Base-by-base conservation (phyloP, 2,113 vertebrate genomes). In the Tympanuchus pallidicinctus region DNA sequence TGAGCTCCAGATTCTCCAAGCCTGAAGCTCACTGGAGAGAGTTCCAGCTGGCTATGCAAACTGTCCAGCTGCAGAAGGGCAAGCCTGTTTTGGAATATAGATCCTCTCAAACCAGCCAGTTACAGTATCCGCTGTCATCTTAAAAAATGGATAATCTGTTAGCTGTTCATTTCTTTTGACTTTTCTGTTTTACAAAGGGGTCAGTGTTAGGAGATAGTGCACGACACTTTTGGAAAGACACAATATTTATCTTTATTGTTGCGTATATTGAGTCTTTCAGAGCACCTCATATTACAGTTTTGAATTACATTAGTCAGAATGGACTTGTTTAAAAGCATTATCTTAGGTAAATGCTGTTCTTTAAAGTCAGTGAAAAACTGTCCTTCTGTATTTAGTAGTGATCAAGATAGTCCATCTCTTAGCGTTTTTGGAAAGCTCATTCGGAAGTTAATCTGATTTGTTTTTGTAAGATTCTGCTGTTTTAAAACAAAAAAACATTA, bases 1-100 rank as follows among this genome's bases (percentile, higher is more conserved):
- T 48, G 52, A 72, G 86, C 48, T 94, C 93, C 96, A 95, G 81
- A 8, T 83, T 91, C 93, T 87, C 78, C 88, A 82, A 40, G 86
- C 96, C 87, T 71, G 82, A 24, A 93, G 96, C 95, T 96, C 76
- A 64, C 45, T 75, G 75, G 76, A 82, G 86, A 90, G 43, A 13
- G 64, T 93, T 96, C 94, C 94, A 95, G 88, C 93, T 96, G 95
- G 93, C 95, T 95, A 78, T 91, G 63, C 78, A 87, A 90, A 93
- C 72, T 94, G 90, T 43, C 95, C 93, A 95, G 92, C 91, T 97
- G 93, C 72, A 91, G 93, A 89, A 95, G 72, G 75, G 89, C 93
- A 95, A 86, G 77, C 30, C 70, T 90, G 16, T 54, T 93, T 81
- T 88, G 69, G 57, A 88, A 77, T 70, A 50, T 18, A 86, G 69